Percentiles rank a stretch among this genome's conserved stretches.
phyloP scores from a whole-genome alignment of 2,888 invertebrate genomes.

The Platypus cylindrus region DNA sequence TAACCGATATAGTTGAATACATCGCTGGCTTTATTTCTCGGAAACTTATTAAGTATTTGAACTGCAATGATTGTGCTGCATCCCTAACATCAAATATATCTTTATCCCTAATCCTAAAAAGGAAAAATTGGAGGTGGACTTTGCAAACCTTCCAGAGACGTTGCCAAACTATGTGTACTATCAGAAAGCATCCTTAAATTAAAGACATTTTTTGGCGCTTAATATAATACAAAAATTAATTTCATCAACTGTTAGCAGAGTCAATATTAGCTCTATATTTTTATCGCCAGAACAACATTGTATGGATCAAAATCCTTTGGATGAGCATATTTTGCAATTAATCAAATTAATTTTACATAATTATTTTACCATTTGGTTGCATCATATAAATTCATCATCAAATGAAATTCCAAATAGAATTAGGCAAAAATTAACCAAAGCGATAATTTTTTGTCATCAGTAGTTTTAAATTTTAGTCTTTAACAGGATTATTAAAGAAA shows the following conservation, averaged over 20 bases:
- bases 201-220: constrained; percentile 2
- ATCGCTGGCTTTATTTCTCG: constrained; percentile 11
- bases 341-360: too few relatives aligned
- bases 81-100: constrained; percentile 2
- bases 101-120: constrained; percentile 3
- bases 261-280: constrained; percentile 1
- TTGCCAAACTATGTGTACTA: constrained; percentile 9
- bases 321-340: constrained; percentile 5
- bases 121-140: constrained; percentile 11
- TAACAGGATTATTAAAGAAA: too few relatives aligned
- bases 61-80: constrained; percentile 7
- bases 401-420: neutral
- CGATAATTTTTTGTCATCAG: constrained; percentile 1
- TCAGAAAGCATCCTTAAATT: constrained; percentile 9
- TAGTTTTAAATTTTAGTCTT: too few relatives aligned
- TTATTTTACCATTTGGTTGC: constrained; percentile 5
- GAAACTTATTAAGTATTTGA: constrained; percentile 7
- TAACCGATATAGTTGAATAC: constrained; percentile 8
- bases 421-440: constrained; percentile 3
- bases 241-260: neutral
- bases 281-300: constrained; percentile 1
- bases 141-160: constrained; percentile 8
- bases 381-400: constrained; percentile 4
- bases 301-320: constrained; percentile 5
- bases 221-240: constrained; percentile 5